Evolutionary conservation across 1,140 invertebrate species (phyloP).

Genomic region (Drosophila parvula): DNA sequence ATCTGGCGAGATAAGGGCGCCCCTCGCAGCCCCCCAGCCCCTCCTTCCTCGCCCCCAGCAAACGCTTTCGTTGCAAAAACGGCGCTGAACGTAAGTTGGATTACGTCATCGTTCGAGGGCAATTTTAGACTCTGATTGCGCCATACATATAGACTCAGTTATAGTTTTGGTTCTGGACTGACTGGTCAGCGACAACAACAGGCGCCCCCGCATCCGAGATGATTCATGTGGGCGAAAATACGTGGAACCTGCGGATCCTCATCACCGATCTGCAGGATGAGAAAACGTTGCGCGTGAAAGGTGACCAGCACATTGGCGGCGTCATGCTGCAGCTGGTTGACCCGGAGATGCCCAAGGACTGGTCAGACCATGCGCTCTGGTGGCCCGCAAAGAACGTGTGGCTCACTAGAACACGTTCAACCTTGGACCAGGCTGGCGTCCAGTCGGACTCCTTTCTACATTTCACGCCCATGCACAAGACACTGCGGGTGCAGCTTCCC

Average conservation of each 20-base stretch:
- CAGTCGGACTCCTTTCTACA: conserved; percentile 97
- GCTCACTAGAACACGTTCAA: conserved; percentile 96
- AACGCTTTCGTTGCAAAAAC: conserved; percentile 60
- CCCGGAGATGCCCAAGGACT: conserved; percentile 97
- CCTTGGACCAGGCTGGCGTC: conserved; percentile 98
- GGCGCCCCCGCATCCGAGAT: conserved; percentile 53
- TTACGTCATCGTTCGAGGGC: conserved; percentile 73
- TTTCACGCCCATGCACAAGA: conserved; percentile 99
- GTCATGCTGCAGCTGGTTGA: conserved; percentile 99
- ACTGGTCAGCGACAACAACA: conserved; percentile 16
- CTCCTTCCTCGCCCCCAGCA: not conserved
- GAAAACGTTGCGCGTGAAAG: conserved; percentile 96
- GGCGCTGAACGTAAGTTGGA: conserved; percentile 61
- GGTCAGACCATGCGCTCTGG: conserved; percentile 99
- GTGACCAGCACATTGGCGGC: conserved; percentile 98
- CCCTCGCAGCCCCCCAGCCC: conserved; percentile 7
- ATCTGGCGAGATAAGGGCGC: conserved; percentile 74
- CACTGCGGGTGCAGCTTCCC: conserved; percentile 94
- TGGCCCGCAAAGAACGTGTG: conserved; percentile 98
- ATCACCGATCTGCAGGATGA: conserved; percentile 98
- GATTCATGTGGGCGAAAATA: conserved; percentile 93
- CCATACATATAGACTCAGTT: conserved; percentile 37
- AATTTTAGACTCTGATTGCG: conserved; percentile 57
- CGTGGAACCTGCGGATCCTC: conserved; percentile 97
- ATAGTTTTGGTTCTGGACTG: conserved; percentile 40